These are phyloP conservation scores for Cybosia mesomella DNA, from an alignment of 2,888 invertebrate species.

Conservation along the genomic window DNA sequence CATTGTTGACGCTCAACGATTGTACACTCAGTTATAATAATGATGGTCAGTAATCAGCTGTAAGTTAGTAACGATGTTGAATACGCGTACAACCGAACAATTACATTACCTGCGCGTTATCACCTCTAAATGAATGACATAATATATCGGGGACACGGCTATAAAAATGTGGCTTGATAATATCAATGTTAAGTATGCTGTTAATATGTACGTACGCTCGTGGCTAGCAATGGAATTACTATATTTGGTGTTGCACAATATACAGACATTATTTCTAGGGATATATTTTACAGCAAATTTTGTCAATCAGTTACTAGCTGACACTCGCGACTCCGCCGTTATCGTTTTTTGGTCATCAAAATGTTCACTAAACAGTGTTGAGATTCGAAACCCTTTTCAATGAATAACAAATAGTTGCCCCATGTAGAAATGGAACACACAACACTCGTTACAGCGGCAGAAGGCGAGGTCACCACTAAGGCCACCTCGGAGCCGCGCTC, in stretches of 20 bases:
- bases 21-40: slow-evolving; percentile 8
- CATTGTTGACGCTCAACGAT: slow-evolving; percentile 10
- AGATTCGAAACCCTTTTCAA: neutral
- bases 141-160: slow-evolving; percentile 3
- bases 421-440: neutral
- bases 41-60: slow-evolving; percentile 9
- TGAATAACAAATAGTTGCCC: neutral
- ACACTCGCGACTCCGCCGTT: too few species aligned
- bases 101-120: slow-evolving; percentile 12
- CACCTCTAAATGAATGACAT: slow-evolving; percentile 15
- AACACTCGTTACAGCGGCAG: too few species aligned
- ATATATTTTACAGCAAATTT: neutral
- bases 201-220: neutral
- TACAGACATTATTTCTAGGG: neutral
- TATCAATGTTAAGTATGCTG: neutral
- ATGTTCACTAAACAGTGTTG: neutral
- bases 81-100: slow-evolving; percentile 1
- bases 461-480: neutral
- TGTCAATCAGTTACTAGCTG: neutral
- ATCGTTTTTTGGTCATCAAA: too few species aligned
- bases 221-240: neutral
- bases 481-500: neutral
- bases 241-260: neutral
- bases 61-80: slow-evolving; percentile 13
- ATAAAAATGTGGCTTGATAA: neutral